These are phyloP conservation scores for Empidonax traillii DNA, from an alignment of 2,113 vertebrate genomes.

Conservation along the genomic window DNA sequence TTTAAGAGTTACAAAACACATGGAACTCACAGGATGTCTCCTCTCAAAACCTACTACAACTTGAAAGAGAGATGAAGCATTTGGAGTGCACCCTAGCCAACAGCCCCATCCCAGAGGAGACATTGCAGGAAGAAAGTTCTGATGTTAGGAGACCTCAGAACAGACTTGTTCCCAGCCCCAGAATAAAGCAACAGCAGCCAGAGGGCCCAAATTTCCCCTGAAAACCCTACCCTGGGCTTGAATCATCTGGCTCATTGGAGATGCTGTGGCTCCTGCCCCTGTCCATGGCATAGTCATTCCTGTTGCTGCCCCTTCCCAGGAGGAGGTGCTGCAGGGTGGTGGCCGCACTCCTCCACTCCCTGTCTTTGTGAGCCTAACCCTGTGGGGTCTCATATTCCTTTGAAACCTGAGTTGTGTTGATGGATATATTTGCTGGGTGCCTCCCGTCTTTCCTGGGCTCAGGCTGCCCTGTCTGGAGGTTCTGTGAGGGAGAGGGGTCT, in stretches of 20 bases:
- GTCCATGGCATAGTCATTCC: background rate
- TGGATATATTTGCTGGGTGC: constrained; percentile 57
- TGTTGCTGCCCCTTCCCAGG: background rate
- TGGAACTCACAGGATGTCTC: background rate
- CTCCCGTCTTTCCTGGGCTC: constrained; percentile 37
- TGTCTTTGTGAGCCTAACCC: background rate
- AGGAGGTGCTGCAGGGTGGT: background rate
- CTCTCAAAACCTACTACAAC: background rate
- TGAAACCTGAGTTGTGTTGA: constrained; percentile 56
- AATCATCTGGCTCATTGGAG: background rate
- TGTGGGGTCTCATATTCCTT: constrained; percentile 18
- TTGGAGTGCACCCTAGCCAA: background rate
- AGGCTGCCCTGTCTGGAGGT: constrained; percentile 39
- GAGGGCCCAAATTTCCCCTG: background rate
- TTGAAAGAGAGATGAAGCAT: background rate
- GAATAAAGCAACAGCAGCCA: background rate
- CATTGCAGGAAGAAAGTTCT: background rate
- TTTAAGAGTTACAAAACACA: background rate
- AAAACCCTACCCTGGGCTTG: background rate
- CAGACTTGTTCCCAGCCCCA: background rate
- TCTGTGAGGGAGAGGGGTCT: constrained; percentile 67
- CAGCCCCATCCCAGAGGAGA: background rate
- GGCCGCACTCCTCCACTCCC: background rate
- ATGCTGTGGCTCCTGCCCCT: background rate
- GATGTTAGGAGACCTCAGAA: background rate